Conservation (phyloP, 2,113 vertebrate genomes). For the Sarotherodon lohbergeri region DNA sequence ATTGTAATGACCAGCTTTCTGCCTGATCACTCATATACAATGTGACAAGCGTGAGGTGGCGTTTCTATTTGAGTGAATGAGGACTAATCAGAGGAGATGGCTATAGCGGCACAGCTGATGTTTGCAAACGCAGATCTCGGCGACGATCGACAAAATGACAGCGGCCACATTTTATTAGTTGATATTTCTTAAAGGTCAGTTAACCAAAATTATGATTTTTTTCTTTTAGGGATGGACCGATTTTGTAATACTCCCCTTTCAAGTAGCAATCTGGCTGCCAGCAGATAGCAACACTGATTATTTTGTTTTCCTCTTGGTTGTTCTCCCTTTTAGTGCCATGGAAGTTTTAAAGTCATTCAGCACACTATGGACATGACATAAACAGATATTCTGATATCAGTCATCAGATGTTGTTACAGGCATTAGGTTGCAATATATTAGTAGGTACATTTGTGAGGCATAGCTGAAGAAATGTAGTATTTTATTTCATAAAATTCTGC, state of each 20-base stretch:
- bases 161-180: neutral
- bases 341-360: neutral
- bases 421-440: neutral
- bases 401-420: neutral
- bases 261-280: neutral
- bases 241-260: neutral
- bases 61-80: constrained; percentile 46
- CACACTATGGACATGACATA: neutral
- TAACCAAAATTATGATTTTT: neutral
- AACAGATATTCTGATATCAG: neutral
- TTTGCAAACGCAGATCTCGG: neutral
- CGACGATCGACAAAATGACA: neutral
- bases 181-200: neutral
- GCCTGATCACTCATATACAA: constrained; percentile 48
- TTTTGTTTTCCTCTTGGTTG: neutral
- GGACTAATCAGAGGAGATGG: constrained; percentile 46
- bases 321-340: neutral
- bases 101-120: neutral
- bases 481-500: neutral
- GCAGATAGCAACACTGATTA: neutral
- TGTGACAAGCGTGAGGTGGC: constrained; percentile 39
- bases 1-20: constrained; percentile 62
- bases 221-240: neutral
- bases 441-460: neutral
- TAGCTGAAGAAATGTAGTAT: neutral